Percentiles rank a stretch among this genome's conserved stretches.
Conservation (phyloP, 2,888 invertebrate species). For the Harpalus rubripes region DNA sequence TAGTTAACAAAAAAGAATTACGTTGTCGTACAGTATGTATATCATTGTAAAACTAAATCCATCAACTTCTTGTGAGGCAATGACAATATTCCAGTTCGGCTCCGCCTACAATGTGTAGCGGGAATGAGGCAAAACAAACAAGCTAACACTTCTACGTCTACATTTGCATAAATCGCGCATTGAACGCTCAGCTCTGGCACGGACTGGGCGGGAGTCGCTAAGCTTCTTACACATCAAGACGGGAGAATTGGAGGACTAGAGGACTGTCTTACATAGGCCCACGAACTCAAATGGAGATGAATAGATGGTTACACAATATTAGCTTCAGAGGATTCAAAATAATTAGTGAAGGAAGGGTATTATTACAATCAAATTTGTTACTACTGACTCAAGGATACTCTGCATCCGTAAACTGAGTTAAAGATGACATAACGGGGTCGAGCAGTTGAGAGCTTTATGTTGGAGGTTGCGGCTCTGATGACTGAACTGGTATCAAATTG, state of each 20-base stretch:
- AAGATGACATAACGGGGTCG: too few species aligned
- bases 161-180: conserved; percentile 63
- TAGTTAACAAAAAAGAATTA: background rate
- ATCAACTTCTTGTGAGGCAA: conserved; percentile 18
- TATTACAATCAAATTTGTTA: background rate
- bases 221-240: conserved; percentile 2
- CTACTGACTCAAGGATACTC: too few species aligned
- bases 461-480: too few species aligned
- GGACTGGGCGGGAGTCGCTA: background rate
- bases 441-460: too few species aligned
- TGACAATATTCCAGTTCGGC: conserved; percentile 62
- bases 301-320: background rate
- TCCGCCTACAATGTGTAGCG: conserved; percentile 61
- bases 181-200: background rate
- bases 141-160: conserved; percentile 42
- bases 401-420: too few species aligned
- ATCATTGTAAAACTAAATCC: conserved; percentile 6
- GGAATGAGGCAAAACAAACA: conserved; percentile 64
- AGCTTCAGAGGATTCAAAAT: background rate
- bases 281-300: background rate
- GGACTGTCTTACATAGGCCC: background rate
- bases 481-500: too few species aligned
- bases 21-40: background rate
- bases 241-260: background rate
- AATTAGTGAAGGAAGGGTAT: background rate